Evolutionary conservation across 2,113 vertebrate genomes (phyloP).

Genomic region (Phalacrocorax aristotelis): DNA sequence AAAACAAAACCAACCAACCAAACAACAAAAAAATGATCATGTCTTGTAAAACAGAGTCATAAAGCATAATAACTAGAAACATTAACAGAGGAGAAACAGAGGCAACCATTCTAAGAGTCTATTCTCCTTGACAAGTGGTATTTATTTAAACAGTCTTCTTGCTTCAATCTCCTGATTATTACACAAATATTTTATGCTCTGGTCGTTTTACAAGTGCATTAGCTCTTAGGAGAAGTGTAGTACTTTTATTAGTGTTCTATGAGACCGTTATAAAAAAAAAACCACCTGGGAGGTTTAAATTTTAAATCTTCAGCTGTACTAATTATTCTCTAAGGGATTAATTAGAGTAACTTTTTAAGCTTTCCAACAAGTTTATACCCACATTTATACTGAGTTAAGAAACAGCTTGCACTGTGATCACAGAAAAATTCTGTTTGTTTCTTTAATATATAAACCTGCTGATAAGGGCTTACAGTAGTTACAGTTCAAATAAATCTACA

Average conservation of each 20-base stretch:
- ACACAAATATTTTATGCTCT: slow-evolving; percentile 55
- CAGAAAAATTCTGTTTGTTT: slow-evolving; percentile 20
- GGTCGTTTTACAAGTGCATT: slow-evolving; percentile 42
- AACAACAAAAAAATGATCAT: not conserved
- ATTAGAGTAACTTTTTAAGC: slow-evolving; percentile 67
- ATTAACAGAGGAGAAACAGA: not conserved
- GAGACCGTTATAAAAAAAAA: slow-evolving; percentile 29
- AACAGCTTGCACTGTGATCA: slow-evolving; percentile 23
- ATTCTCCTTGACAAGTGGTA: slow-evolving; percentile 5
- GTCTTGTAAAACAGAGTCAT: not conserved
- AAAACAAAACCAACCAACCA: not conserved
- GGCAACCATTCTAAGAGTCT: not conserved
- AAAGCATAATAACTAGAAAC: not conserved
- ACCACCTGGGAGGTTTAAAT: slow-evolving; percentile 56
- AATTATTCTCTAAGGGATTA: slow-evolving; percentile 74
- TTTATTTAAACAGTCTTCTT: slow-evolving; percentile 50
- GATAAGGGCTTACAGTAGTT: not conserved
- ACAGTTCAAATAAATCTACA: not conserved
- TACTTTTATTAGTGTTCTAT: slow-evolving; percentile 53
- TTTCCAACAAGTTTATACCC: slow-evolving; percentile 49
- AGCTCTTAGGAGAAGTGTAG: slow-evolving; percentile 48
- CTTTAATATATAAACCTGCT: slow-evolving; percentile 28
- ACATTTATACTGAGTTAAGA: slow-evolving; percentile 38
- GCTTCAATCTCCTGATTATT: slow-evolving; percentile 27
- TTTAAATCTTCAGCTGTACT: slow-evolving; percentile 56